Evolutionary conservation across 2,113 vertebrate species (phyloP), one percentile per base, ranked within the genome.

Genomic region (Gobius niger): DNA sequence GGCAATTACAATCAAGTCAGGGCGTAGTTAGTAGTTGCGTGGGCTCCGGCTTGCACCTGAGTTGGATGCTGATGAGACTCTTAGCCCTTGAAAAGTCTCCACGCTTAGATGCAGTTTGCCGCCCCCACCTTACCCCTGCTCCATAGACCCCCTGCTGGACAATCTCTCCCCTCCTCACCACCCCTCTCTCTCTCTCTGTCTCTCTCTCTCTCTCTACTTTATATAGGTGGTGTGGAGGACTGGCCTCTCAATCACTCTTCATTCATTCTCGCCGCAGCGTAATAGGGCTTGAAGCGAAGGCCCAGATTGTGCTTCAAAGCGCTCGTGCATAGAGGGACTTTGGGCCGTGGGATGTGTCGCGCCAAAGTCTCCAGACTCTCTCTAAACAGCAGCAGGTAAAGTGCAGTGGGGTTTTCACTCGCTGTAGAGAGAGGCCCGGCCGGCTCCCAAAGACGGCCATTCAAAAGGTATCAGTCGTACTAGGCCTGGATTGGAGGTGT

Each of bases 1-100:
- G 94, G 97, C 98, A 99, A 99, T 99, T 99, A 99, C 97, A 99
- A 99, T 98, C 97, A 99, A 98, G 96, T 98, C 97, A 98, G 96
- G 96, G 96, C 96, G 95, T 96, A 96, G 95, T 95, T 95, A 95
- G 95, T 14, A 7, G 24, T 40, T 93, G 95, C 95, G 95, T 94
- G 93, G 90, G 87, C 79, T 94, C 94, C 92, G 94, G 95, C 93
- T 40, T 94, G 95, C 94, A 95, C 96, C 96, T 97, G 97, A 99
- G 96, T 95, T 95, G 97, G 96, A 97, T 98, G 96, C 96, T 98
- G 96, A 99, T 98, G 97, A 98, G 96, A 94, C 96, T 98, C 98
- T 99, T 98, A 98, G 94, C 94, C 95, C 86, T 91, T 14, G 24
- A 40, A 93, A 95, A 95, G 93, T 94, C 93, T 95, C 93, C 92